phyloP scores from a whole-genome alignment of 2,113 vertebrate genomes.

The Nannobrachium achirus region DNA sequence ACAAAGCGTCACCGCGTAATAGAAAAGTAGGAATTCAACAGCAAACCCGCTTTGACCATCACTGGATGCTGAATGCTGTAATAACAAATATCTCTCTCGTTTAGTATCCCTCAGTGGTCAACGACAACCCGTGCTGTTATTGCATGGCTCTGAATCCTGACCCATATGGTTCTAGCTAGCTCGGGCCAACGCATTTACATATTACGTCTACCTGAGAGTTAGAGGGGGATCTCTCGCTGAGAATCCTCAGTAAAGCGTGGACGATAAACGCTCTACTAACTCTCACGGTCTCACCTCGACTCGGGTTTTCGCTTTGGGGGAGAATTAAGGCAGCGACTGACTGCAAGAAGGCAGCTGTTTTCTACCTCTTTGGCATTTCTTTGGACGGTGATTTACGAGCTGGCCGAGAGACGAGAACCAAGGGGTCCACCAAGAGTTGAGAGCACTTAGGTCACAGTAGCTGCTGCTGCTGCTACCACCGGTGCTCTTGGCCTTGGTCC shows the following conservation, averaged over 20 bases:
- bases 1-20: constrained; percentile 28
- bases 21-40: constrained; percentile 40
- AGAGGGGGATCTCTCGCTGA: constrained; percentile 12
- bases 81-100: neutral
- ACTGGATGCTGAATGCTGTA: constrained; percentile 44
- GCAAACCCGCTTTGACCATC: constrained; percentile 32
- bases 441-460: constrained; percentile 57
- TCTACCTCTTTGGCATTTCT: constrained; percentile 44
- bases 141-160: constrained; percentile 1
- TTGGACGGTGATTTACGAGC: constrained; percentile 63
- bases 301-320: constrained; percentile 38
- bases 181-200: constrained; percentile 6
- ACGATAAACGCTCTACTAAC: constrained; percentile 49
- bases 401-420: constrained; percentile 22
- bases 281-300: constrained; percentile 49
- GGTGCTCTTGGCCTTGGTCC: constrained; percentile 16
- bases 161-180: constrained; percentile 14
- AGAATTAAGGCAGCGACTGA: constrained; percentile 53
- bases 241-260: neutral
- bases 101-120: constrained; percentile 13
- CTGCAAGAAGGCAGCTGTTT: constrained; percentile 51
- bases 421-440: constrained; percentile 59
- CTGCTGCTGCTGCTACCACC: constrained; percentile 23
- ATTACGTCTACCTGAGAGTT: constrained; percentile 21
- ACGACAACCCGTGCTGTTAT: constrained; percentile 6